phyloP scores from a whole-genome alignment of 2,888 invertebrate genomes.

The Epirrita christyi region DNA sequence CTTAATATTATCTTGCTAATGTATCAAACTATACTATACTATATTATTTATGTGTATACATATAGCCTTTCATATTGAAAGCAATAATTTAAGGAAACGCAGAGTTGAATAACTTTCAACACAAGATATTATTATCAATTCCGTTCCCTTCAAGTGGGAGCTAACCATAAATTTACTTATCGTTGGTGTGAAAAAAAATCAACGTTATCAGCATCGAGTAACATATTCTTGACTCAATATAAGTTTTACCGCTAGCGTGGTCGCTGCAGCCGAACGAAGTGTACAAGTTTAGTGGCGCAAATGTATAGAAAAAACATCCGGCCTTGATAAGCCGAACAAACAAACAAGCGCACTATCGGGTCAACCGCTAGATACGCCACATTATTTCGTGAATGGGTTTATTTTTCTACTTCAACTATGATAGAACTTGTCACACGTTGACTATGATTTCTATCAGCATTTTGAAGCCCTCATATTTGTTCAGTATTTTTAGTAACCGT shows the following conservation, averaged over 20 bases:
- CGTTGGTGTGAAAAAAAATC: constrained; percentile 60
- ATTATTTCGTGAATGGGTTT: constrained; percentile 70
- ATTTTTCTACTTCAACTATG: constrained; percentile 61
- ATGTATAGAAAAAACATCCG: constrained; percentile 84
- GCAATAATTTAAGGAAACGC: constrained; percentile 20
- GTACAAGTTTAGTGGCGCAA: constrained; percentile 75
- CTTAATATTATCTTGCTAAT: background rate
- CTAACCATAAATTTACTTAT: constrained; percentile 51
- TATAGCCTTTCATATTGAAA: constrained; percentile 21
- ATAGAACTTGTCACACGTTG: constrained; percentile 34
- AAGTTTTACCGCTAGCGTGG: constrained; percentile 67
- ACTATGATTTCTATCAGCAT: constrained; percentile 23
- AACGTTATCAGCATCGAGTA: constrained; percentile 67
- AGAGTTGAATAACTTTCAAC: constrained; percentile 24
- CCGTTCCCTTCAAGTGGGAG: constrained; percentile 44
- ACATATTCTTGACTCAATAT: constrained; percentile 76
- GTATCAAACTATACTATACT: too few relatives aligned
- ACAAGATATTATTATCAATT: constrained; percentile 48
- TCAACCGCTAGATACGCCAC: constrained; percentile 78
- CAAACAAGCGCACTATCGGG: constrained; percentile 82
- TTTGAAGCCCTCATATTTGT: constrained; percentile 11
- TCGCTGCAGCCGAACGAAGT: constrained; percentile 71
- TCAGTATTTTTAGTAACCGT: constrained; percentile 8
- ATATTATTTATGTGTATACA: too few relatives aligned
- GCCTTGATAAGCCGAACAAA: constrained; percentile 83